Conservation (phyloP, 2,113 vertebrate species). For the Eira barbara region DNA sequence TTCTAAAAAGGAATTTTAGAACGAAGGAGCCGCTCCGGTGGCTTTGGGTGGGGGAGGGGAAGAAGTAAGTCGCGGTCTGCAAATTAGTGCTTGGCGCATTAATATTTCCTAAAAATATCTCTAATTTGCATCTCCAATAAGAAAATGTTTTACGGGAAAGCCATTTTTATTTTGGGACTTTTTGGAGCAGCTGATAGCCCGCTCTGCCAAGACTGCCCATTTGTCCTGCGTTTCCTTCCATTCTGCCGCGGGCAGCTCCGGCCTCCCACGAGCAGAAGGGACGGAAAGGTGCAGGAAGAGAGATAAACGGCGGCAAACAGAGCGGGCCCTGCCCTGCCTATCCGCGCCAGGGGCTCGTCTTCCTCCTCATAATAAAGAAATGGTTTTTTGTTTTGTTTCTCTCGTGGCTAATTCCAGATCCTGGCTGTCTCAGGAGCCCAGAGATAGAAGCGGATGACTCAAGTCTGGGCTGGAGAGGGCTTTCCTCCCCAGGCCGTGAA, state of each 20-base stretch:
- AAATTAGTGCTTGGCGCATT: background rate
- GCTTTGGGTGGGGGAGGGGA: background rate
- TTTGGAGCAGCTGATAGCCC: background rate
- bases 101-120: background rate
- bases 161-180: background rate
- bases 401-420: background rate
- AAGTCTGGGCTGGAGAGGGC: background rate
- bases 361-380: background rate
- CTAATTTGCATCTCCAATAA: background rate
- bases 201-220: rapidly evolving
- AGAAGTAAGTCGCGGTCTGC: background rate
- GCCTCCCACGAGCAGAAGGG: background rate
- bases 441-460: background rate
- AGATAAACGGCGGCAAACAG: background rate
- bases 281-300: background rate
- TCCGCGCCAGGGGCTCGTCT: background rate
- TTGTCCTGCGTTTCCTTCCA: background rate
- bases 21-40: background rate
- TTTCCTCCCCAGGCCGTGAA: background rate
- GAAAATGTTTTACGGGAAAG: background rate
- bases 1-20: background rate
- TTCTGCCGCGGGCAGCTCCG: background rate
- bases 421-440: background rate
- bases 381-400: background rate
- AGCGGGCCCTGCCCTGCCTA: background rate